Evolutionary conservation across 2,888 invertebrate genomes (phyloP), one percentile per base, ranked within the genome.

Genomic region (Apoda limacodes): DNA sequence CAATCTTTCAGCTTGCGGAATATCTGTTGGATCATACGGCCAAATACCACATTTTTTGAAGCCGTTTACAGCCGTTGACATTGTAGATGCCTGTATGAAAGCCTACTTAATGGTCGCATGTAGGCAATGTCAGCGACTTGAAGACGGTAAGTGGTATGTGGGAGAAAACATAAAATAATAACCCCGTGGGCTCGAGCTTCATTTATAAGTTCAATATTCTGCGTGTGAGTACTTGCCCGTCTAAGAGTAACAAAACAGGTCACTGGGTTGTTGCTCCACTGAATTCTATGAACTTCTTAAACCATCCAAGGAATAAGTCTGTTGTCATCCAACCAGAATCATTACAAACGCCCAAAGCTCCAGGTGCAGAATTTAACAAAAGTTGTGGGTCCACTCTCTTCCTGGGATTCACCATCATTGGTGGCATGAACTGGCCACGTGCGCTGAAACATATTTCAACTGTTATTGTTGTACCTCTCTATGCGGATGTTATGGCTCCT

Each of bases 141-240:
- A 13, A 32, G 25, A 3, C 38, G 26, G 24, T 38, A 32, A n/a
- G n/a, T n/a, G n/a, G n/a, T n/a, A n/a, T n/a, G n/a, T n/a, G n/a
- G n/a, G n/a, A n/a, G n/a, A n/a, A 45, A 39, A 30, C 37, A 41
- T 21, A 39, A 27, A 22, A 38, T 41, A 3, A 41, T 41, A 22
- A 41, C 39, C 5, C 41, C 42, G 28, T 46, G 29, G n/a, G 46
- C 22, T 23, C 43, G 13, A 10, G 48, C 46, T 28, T 45, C 36
- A 30, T 51, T 45, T 6, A 52, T 39, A 9, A 54, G 29, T 19
- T 49, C 40, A 25, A n/a, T 40, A 39, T 40, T 56, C 48, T 4
- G 52, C 52, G 32, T 55, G 54, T 15, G 50, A 45, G 15, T 45
- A 40, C 30, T 60, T 54, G 3, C 54, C 54, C 47, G 60, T 55